Evolutionary conservation across 2,888 invertebrate genomes (phyloP).

Genomic region (Arge pagana): DNA sequence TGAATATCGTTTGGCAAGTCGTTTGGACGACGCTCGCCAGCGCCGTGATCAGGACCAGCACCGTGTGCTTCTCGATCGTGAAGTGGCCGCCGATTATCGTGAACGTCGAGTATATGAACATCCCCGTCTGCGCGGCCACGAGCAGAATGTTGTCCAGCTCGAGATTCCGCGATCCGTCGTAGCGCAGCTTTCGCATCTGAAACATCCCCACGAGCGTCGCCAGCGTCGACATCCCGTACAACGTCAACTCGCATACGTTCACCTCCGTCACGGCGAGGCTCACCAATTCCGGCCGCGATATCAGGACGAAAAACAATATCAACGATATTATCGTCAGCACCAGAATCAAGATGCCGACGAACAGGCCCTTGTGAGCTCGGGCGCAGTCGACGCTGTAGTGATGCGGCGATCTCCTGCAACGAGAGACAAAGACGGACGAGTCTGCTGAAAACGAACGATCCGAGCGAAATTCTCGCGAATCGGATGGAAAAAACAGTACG

Average conservation of each 20-base stretch:
- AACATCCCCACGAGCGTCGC: conserved; percentile 89
- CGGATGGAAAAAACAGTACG: too few relatives aligned
- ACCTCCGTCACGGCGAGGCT: conserved; percentile 86
- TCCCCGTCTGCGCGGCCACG: conserved; percentile 91
- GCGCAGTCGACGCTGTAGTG: conserved; percentile 94
- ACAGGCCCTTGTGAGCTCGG: conserved; percentile 89
- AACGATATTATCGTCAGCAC: conserved; percentile 90
- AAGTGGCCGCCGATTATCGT: conserved; percentile 93
- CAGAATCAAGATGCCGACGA: conserved; percentile 84
- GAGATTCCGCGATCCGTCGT: conserved; percentile 80
- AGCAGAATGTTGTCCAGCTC: conserved; percentile 89
- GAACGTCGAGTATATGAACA: conserved; percentile 92
- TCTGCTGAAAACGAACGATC: not conserved
- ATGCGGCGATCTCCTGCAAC: conserved; percentile 80
- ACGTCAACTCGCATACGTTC: conserved; percentile 83
- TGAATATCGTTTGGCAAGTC: conserved; percentile 87
- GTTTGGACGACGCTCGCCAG: conserved; percentile 87
- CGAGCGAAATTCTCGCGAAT: not conserved
- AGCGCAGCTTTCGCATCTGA: conserved; percentile 82
- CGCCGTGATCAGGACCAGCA: conserved; percentile 82
- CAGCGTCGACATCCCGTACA: conserved; percentile 84
- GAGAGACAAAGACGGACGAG: not conserved
- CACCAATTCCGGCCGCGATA: conserved; percentile 78
- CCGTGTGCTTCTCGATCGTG: conserved; percentile 78
- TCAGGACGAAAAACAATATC: conserved; percentile 88